These are phyloP conservation scores for Phyllopteryx taeniolatus DNA, from an alignment of 2,113 vertebrate species.

Conservation along the genomic window DNA sequence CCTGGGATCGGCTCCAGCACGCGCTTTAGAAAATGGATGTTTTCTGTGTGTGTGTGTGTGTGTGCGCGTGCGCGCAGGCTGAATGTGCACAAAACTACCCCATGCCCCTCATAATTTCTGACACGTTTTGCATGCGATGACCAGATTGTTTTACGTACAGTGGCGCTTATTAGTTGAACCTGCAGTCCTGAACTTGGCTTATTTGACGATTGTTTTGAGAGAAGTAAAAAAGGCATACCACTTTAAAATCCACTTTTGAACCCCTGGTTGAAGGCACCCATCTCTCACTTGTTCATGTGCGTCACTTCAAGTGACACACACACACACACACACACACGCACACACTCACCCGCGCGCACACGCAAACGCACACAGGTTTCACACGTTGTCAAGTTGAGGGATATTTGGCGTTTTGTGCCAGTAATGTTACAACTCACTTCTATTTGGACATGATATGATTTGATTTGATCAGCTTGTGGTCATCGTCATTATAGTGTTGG, in stretches of 20 bases:
- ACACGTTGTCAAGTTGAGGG: background rate
- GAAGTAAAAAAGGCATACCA: conserved; percentile 73
- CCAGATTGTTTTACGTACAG: background rate
- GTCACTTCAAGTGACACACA: conserved; percentile 12
- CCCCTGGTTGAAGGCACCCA: conserved; percentile 60
- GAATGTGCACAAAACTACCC: conserved; percentile 9
- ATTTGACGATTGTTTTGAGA: conserved; percentile 72
- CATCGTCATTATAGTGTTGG: background rate
- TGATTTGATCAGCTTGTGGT: background rate
- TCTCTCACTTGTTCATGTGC: conserved; percentile 48
- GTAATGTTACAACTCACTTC: background rate
- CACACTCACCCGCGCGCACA: conserved; percentile 27
- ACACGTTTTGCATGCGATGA: background rate
- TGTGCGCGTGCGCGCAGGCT: background rate
- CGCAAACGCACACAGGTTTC: conserved; percentile 5
- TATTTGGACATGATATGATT: background rate
- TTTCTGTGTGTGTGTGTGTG: background rate
- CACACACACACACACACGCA: background rate
- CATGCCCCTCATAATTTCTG: background rate
- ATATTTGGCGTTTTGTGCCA: background rate
- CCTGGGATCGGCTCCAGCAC: background rate
- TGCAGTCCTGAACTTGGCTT: conserved; percentile 57
- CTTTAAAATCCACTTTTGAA: conserved; percentile 70
- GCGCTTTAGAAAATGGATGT: background rate
- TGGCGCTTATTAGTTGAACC: conserved; percentile 46